Conservation (phyloP, 2,113 vertebrate genomes). For the Ameiurus melas region DNA sequence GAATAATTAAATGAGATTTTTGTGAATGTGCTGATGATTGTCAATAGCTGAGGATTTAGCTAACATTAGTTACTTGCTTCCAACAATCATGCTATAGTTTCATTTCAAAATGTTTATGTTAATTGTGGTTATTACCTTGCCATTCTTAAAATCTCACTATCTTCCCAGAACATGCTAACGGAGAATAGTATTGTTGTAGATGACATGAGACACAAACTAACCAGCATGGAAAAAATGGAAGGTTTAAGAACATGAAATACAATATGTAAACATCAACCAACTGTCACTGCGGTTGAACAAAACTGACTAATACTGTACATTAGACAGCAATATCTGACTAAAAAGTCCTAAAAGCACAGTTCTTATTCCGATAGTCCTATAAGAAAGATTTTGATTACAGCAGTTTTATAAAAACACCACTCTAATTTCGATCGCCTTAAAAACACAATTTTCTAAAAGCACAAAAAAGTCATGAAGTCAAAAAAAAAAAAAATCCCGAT, state of each 20-base stretch:
- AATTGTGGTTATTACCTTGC: neutral
- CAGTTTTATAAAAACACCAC: neutral
- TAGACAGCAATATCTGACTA: neutral
- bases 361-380: neutral
- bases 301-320: neutral
- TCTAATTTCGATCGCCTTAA: neutral
- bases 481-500: neutral
- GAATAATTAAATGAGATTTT: neutral
- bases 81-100: neutral
- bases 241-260: neutral
- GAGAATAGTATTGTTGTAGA: neutral
- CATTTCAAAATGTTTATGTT: neutral
- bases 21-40: neutral
- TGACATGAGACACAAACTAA: neutral
- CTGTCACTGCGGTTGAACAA: neutral
- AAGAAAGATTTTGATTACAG: neutral
- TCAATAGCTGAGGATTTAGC: neutral
- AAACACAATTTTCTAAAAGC: neutral
- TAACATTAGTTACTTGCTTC: neutral
- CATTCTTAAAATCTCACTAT: neutral
- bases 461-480: too few species aligned
- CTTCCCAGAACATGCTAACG: neutral
- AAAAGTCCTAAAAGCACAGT: neutral
- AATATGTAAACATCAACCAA: neutral
- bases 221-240: neutral